Base-by-base conservation (phyloP, 2,888 invertebrate genomes). In the Rotaria sp. region DNA sequence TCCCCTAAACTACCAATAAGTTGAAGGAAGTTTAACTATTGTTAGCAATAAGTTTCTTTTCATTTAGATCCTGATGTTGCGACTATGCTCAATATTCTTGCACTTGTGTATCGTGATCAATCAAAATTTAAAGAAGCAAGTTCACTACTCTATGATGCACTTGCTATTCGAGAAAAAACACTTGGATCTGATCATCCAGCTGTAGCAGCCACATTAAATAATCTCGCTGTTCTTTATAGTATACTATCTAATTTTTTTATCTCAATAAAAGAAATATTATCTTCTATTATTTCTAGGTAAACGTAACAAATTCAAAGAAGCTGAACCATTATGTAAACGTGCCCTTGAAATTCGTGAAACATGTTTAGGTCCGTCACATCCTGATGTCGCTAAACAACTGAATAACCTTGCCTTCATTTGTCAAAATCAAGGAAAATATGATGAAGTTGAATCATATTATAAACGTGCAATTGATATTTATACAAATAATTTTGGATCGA, bases 41-140 rank as follows among this genome's bases (percentile, higher is more conserved):
- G 18, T 15, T 13, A 50, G 15, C 10, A 50, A 50, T 50, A 15
- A 11, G 11, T 50, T 1, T 24, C 21, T 30, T 35, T 18, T 4
- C 2, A 10, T 67, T 67, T 67, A 67, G 67, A 99, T 92, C 98
- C 98, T 0, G 98, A 99, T 91, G 98, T 99, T n/a, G 98, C 98
- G 84, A 99, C 98, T 84, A 99, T 99, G 98, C 93, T 99, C 88
- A 99, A 99, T 91, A 96, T 99, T 89, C 93, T 99, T 87, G 99
- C 99, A 26, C 93, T 99, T 85, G 99, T 99, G 24, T 94, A 94
- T 90, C 91, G 93, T 93, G 97, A 97, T 92, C 97, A 99, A 92
- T 99, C 99, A 92, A 99, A 99, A 92, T 99, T 97, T 92, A 98
- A 97, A 92, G 99, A 99, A 92, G 99, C 99, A 0, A 98, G 98